A percentile compares a stretch with the other conserved stretches of the same genome.
Evolutionary conservation across 92 coral and sea anemone genomes (phyloP).

Genomic region (Palythoa grandiflora): DNA sequence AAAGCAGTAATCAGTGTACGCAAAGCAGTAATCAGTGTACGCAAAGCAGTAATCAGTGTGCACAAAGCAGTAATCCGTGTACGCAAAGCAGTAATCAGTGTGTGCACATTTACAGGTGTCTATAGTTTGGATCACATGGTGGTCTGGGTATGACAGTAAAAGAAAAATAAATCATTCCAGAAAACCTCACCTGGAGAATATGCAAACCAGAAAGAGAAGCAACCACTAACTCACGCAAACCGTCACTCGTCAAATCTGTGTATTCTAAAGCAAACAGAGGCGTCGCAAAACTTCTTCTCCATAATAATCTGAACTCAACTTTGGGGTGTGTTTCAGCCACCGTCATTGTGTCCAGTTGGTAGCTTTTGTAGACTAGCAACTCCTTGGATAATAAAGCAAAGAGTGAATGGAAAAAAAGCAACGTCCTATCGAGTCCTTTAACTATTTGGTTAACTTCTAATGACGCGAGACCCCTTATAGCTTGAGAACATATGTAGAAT

Average conservation of each 20-base stretch:
- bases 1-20: too few relatives aligned
- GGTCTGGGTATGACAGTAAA: neutral
- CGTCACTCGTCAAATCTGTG: constrained; percentile 92
- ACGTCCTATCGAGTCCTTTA: neutral
- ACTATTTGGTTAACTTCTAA: too few relatives aligned
- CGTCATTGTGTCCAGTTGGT: constrained; percentile 31
- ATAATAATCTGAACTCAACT: constrained; percentile 68
- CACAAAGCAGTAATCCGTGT: neutral
- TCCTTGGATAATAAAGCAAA: constrained; percentile 54
- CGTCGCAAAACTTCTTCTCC: constrained; percentile 90
- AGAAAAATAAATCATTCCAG: neutral
- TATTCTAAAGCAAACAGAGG: constrained; percentile 93
- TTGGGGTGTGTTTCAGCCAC: constrained; percentile 34
- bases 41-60: too few relatives aligned
- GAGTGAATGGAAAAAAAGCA: neutral
- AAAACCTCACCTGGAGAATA: constrained; percentile 79
- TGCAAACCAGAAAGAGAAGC: constrained; percentile 92
- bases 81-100: neutral
- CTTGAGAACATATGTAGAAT: too few relatives aligned
- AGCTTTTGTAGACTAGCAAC: constrained; percentile 69
- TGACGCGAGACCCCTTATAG: too few relatives aligned
- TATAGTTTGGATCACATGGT: neutral
- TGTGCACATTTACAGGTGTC: too few relatives aligned
- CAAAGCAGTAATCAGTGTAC: neutral
- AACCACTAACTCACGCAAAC: constrained; percentile 85